Base-by-base conservation (phyloP, 1,140 invertebrate species). In the Sinonovacula constricta region DNA sequence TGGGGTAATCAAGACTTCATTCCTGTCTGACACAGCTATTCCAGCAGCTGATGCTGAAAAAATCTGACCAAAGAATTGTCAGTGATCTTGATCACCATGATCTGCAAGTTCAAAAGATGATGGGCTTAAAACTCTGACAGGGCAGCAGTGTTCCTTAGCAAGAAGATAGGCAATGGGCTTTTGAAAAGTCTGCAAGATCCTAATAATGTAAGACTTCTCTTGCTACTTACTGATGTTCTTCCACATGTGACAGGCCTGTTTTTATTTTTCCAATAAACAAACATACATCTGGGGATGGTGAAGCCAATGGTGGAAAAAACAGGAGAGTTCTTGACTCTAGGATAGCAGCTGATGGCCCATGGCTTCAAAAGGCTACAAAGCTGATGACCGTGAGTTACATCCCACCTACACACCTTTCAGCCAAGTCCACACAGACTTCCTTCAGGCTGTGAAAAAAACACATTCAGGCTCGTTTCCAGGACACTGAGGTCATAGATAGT, bases 141-240 rank as follows among this genome's bases (percentile, higher is more conserved):
- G n/a, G n/a, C n/a, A n/a, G n/a, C n/a, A n/a, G 51, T 68, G 30
- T 79, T 79, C 34, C 15, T 39, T 33, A 68, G 77, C 3, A 79
- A 62, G 31, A 79, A 65, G 60, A 45, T 65, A 51, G 77, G 67
- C 15, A 60, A 72, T 49, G 77, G 67, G 34, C 7, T 79, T 34
- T 31, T 71, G 3, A 79, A 79, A 30, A 57, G 24, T 18, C 26
- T 79, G 33, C 65, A 70, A 60, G 53, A 72, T 28, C 67, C 67
- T 4, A 24, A 30, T 12, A 79, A 28, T 31, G 12, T 79, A 0
- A n/a, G 62, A 12, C 15, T 7, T 26, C 34, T 79, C 2, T 34
- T 70, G 10, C 53, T 79, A 3, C 36, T 79, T 10, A 68, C 59
- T 54, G 68, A 79, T 31, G 45, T 54, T 30, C 62, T 79, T 3